Base-by-base conservation (phyloP, 2,888 invertebrate genomes). In the Pachydiplax longipennis region DNA sequence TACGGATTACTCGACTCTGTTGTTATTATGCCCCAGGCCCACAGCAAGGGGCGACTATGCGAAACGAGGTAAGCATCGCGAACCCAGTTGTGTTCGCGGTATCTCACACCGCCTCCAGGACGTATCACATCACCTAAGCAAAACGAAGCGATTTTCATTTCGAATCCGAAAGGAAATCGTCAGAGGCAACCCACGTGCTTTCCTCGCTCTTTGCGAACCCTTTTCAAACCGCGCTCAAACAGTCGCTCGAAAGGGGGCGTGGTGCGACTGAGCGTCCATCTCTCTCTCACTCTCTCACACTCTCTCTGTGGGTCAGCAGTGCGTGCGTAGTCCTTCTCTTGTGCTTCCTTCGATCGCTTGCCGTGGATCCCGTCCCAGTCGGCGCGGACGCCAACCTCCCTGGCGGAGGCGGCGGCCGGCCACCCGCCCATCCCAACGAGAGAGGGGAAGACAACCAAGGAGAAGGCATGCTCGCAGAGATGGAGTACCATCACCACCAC, bases 341-440 rank as follows among this genome's bases (percentile, higher is more conserved):
- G 82, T 65, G 61, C 87, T 31, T 53, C 65, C 37, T 61, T 35
- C 87, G 61, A 58, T 87, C 87, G 61, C 87, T 13, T 87, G 87
- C 87, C 87, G 87, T 87, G 87, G 87, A 87, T 87, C 65, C 87
- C 87, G 61, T 37, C 87, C 40, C 87, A 61, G 61, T 65, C 61
- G 35, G 61, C 37, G 37, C 87, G 87, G 87, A 87, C 87, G 87
- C 87, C 87, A 58, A 37, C 87, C 87, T 87, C 87, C 87, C 87
- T 10, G 31, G 87, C 15, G 87, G 92, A 92, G 91, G 92, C 93
- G 92, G 92, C 93, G 93, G 93, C 93, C 93, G 93, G 93, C 93
- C 93, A 93, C 93, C 93, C 93, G 93, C 93, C 93, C 93, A 93
- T 94, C 93, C 93, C 93, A 92, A 93, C 93, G 93, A 93, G 93